Evolutionary conservation across 2,888 invertebrate species (phyloP).

Genomic region (Cryptocephalus primarius): DNA sequence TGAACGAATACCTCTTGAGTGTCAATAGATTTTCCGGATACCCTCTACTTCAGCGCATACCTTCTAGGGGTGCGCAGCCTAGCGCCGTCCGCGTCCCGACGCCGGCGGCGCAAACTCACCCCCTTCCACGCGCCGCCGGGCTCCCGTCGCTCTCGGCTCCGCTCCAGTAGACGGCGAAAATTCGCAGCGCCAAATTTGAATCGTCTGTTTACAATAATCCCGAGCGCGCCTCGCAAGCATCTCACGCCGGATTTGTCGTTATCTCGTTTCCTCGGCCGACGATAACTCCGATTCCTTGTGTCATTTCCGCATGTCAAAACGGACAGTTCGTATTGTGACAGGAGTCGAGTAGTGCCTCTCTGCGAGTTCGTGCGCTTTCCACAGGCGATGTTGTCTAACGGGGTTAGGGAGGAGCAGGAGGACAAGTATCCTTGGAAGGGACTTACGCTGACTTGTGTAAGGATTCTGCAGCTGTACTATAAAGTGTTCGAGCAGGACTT

Average conservation of each 20-base stretch:
- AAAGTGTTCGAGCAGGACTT: slow-evolving; percentile 66
- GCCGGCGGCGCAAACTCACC: slow-evolving; percentile 12
- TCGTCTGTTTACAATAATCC: background rate
- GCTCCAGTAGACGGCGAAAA: slow-evolving; percentile 15
- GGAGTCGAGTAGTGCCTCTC: background rate
- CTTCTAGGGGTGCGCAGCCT: no score
- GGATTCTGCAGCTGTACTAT: slow-evolving; percentile 75
- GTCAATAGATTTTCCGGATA: no score
- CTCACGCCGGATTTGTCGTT: slow-evolving; percentile 2
- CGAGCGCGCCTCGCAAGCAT: no score
- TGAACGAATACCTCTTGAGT: no score
- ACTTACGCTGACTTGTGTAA: slow-evolving; percentile 69
- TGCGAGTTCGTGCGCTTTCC: background rate
- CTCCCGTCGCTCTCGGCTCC: slow-evolving; percentile 13
- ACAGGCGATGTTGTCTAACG: background rate
- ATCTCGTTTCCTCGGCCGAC: slow-evolving; percentile 7
- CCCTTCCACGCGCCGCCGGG: slow-evolving; percentile 9
- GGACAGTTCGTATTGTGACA: no score
- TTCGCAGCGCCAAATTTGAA: slow-evolving; percentile 26
- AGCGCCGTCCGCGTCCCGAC: no score
- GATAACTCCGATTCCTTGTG: slow-evolving; percentile 2
- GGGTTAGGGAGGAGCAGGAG: slow-evolving; percentile 8
- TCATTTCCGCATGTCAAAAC: slow-evolving; percentile 1
- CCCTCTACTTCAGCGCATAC: no score
- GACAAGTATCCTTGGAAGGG: slow-evolving; percentile 60